phyloP scores from a whole-genome alignment of 2,797 vertebrate genomes.

The Squalus acanthias region DNA sequence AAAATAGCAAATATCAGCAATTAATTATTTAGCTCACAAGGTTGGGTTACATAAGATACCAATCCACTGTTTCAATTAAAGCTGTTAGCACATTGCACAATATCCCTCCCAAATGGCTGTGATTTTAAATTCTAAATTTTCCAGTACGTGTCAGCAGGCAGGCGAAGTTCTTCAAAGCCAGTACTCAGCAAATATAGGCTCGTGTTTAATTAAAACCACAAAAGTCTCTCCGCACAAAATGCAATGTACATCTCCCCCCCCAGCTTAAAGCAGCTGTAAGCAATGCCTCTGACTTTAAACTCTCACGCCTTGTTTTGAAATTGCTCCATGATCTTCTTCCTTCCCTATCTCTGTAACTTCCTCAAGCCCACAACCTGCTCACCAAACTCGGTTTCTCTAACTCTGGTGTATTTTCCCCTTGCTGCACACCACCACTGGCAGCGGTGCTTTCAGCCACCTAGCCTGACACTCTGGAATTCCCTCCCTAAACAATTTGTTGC shows the following conservation, averaged over 20 bases:
- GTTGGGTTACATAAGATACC: neutral
- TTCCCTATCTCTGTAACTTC: neutral
- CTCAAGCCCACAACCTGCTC: neutral
- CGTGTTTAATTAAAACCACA: neutral
- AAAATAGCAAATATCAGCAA: conserved; percentile 40
- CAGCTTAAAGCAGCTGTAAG: neutral
- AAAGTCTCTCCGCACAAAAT: neutral
- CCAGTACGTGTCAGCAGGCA: neutral
- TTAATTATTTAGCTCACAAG: neutral
- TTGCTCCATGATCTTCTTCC: neutral
- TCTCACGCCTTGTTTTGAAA: neutral
- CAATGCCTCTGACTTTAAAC: neutral
- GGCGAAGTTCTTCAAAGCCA: neutral
- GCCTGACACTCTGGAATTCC: neutral
- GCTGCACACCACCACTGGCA: neutral
- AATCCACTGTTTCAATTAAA: neutral
- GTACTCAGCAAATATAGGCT: neutral
- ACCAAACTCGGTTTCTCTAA: neutral
- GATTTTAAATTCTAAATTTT: neutral
- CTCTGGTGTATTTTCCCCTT: neutral
- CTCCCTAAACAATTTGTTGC: neutral
- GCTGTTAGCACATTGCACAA: neutral
- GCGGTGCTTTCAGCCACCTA: neutral
- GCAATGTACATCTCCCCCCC: neutral
- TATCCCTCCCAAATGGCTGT: neutral